These are phyloP conservation scores for Platanista minor DNA, from an alignment of 2,113 vertebrate species.

Conservation along the genomic window DNA sequence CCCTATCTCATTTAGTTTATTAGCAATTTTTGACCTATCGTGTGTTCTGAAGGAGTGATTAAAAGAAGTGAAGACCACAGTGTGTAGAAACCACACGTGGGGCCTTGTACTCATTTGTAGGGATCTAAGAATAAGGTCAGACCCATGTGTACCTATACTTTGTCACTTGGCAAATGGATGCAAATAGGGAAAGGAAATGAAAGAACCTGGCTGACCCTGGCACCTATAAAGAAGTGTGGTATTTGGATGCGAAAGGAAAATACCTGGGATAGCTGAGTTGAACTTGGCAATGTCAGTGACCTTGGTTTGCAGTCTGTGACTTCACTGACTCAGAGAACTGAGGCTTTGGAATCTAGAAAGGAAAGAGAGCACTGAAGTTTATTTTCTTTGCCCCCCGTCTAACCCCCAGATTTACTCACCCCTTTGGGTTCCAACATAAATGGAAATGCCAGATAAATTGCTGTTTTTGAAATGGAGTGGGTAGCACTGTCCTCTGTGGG, in stretches of 20 bases:
- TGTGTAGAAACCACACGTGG: background rate
- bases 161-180: background rate
- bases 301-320: background rate
- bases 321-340: conserved; percentile 1
- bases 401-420: background rate
- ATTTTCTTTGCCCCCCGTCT: background rate
- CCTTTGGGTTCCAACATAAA: background rate
- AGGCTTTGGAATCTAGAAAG: conserved; percentile 4
- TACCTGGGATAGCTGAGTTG: background rate
- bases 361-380: background rate
- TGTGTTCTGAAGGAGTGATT: background rate
- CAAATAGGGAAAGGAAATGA: background rate
- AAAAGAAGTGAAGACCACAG: background rate
- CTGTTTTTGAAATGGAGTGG: background rate
- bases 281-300: background rate
- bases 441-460: background rate
- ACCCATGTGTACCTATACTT: background rate
- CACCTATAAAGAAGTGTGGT: background rate
- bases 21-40: background rate
- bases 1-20: background rate
- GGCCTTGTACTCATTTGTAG: background rate
- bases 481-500: background rate
- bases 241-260: background rate
- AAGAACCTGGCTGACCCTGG: background rate
- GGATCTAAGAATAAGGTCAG: background rate